Evolutionary conservation across 2,888 invertebrate species (phyloP).

Genomic region (Sturmia bella): DNA sequence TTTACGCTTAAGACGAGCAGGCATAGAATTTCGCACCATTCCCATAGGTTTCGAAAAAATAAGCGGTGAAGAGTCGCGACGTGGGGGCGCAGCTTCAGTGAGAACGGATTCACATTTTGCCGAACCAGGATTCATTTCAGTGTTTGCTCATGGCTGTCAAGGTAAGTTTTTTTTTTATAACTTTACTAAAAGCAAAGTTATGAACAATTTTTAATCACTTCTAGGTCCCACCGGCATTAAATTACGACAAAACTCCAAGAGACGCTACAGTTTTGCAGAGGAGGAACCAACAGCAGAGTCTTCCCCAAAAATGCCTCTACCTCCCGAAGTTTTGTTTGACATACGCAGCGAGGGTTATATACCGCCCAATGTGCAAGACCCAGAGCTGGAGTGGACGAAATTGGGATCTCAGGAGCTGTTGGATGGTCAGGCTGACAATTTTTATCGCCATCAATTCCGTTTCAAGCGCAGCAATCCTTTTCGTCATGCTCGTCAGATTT

Average conservation of each 20-base stretch:
- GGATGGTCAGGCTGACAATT: slow-evolving; percentile 72
- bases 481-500: neutral
- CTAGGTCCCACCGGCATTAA: slow-evolving; percentile 76
- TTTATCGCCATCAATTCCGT: slow-evolving; percentile 73
- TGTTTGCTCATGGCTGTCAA: slow-evolving; percentile 92
- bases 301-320: slow-evolving; percentile 15
- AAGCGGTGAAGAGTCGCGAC: slow-evolving; percentile 76
- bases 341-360: slow-evolving; percentile 73
- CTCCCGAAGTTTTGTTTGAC: slow-evolving; percentile 73
- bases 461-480: slow-evolving; percentile 71
- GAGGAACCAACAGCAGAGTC: slow-evolving; percentile 30
- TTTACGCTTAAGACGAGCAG: slow-evolving; percentile 88
- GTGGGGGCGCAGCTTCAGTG: slow-evolving; percentile 78
- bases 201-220: neutral
- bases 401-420: slow-evolving; percentile 52
- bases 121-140: slow-evolving; percentile 92
- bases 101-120: slow-evolving; percentile 92
- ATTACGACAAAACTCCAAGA: slow-evolving; percentile 79
- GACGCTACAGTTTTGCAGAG: slow-evolving; percentile 76
- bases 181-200: neutral
- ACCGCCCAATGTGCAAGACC: slow-evolving; percentile 64
- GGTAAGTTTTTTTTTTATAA: slow-evolving; percentile 76
- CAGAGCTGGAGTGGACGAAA: slow-evolving; percentile 56
- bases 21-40: slow-evolving; percentile 89
- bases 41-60: slow-evolving; percentile 81